These are phyloP conservation scores for Oryzias javanicus DNA, from an alignment of 2,113 vertebrate genomes.

Conservation along the genomic window DNA sequence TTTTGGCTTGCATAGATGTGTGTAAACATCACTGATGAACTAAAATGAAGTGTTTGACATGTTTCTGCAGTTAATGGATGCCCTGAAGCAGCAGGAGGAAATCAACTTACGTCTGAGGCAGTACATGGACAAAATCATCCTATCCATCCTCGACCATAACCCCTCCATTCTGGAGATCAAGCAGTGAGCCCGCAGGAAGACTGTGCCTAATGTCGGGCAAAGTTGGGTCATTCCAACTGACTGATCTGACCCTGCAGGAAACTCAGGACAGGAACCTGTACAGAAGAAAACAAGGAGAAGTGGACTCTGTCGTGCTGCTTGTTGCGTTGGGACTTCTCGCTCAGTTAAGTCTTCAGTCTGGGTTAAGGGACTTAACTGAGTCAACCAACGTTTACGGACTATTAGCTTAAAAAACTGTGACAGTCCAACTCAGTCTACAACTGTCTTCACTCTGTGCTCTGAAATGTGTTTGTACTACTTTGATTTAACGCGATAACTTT, in stretches of 20 bases:
- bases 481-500: constrained; percentile 18
- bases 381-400: constrained; percentile 20
- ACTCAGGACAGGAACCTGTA: constrained; percentile 1
- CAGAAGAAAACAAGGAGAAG: constrained; percentile 15
- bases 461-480: constrained; percentile 18
- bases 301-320: constrained; percentile 48
- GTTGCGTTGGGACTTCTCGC: constrained; percentile 28
- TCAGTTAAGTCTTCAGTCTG: constrained; percentile 1
- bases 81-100: constrained; percentile 96
- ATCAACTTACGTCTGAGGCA: constrained; percentile 93
- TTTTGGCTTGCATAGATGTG: too few species aligned
- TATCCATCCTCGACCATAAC: constrained; percentile 95
- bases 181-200: constrained; percentile 34
- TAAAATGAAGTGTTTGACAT: neutral
- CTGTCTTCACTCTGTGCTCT: constrained; percentile 29
- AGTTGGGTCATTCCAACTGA: constrained; percentile 40
- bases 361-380: constrained; percentile 52
- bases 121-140: constrained; percentile 99
- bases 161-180: constrained; percentile 98
- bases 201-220: neutral
- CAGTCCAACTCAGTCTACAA: constrained; percentile 15
- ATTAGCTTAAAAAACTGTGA: constrained; percentile 22
- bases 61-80: constrained; percentile 89
- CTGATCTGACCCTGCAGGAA: constrained; percentile 4
- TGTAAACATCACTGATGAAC: neutral